These are phyloP conservation scores for Apis florea DNA, from an alignment of 1,140 invertebrate species.

Conservation along the genomic window DNA sequence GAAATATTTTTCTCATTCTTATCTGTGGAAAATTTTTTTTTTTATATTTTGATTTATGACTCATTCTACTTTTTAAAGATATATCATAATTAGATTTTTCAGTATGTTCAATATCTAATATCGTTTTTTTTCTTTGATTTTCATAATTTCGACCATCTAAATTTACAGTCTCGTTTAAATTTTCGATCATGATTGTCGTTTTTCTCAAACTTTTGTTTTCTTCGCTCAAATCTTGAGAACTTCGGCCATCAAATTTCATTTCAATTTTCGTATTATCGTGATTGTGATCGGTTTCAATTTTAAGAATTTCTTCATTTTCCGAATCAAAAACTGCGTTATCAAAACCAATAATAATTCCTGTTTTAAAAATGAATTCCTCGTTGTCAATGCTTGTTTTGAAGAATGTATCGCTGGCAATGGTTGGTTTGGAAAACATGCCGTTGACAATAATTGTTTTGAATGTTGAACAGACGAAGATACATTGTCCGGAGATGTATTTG, in stretches of 20 bases:
- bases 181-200: background rate
- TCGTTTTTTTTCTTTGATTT: background rate
- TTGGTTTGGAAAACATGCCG: too few species aligned
- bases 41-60: background rate
- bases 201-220: background rate
- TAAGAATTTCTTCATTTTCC: slow-evolving; percentile 71
- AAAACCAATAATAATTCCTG: slow-evolving; percentile 30
- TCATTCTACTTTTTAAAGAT: background rate
- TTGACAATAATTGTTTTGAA: slow-evolving; percentile 54
- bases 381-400: slow-evolving; percentile 52
- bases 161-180: background rate
- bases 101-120: background rate
- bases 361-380: slow-evolving; percentile 42
- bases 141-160: background rate
- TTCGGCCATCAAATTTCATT: slow-evolving; percentile 6
- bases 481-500: background rate
- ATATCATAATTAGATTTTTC: background rate
- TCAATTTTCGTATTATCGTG: slow-evolving; percentile 41
- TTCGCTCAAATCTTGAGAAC: slow-evolving; percentile 30
- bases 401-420: too few species aligned
- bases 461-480: background rate
- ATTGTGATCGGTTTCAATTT: slow-evolving; percentile 72
- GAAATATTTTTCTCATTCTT: background rate
- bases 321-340: slow-evolving; percentile 71
- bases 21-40: slow-evolving; percentile 11